Conservation (phyloP, 2,888 invertebrate species). For the Stenichneumon culpator region DNA sequence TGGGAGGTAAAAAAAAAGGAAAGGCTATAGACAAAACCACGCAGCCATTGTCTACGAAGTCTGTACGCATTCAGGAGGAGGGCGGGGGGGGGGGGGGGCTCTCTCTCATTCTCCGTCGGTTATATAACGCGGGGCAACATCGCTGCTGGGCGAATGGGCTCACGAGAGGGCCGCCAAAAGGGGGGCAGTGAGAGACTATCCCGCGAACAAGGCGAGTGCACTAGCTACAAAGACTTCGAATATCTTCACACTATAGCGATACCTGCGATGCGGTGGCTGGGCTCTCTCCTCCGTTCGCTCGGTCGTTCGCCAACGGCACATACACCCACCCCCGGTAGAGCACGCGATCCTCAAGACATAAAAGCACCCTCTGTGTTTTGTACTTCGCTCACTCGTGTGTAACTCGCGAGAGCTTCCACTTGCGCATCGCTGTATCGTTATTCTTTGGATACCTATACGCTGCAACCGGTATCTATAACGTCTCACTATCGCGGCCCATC, state of each 20-base stretch:
- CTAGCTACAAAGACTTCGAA: slow-evolving; percentile 64
- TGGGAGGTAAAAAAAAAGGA: slow-evolving; percentile 46
- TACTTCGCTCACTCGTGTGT: slow-evolving; percentile 48
- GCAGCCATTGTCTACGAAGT: slow-evolving; percentile 71
- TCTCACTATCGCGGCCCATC: neutral
- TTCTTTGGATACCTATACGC: neutral
- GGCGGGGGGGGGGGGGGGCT: neutral
- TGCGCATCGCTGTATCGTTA: slow-evolving; percentile 19
- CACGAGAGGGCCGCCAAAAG: slow-evolving; percentile 55
- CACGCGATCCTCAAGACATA: slow-evolving; percentile 57
- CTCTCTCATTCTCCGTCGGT: slow-evolving; percentile 41
- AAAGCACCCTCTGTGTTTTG: slow-evolving; percentile 58
- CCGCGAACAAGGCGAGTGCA: slow-evolving; percentile 63
- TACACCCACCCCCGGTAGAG: slow-evolving; percentile 1
- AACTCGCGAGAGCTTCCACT: slow-evolving; percentile 34
- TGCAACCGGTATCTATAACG: neutral
- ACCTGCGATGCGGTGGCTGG: neutral
- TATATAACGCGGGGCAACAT: slow-evolving; percentile 54
- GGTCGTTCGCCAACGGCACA: slow-evolving; percentile 47
- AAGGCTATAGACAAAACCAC: slow-evolving; percentile 70
- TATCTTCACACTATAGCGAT: slow-evolving; percentile 62
- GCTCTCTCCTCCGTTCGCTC: slow-evolving; percentile 42
- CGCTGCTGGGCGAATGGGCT: slow-evolving; percentile 51
- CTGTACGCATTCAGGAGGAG: slow-evolving; percentile 64
- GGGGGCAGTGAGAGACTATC: slow-evolving; percentile 39